Base-by-base conservation (phyloP, 2,797 vertebrate species). In the Halcyon smyrnensis region DNA sequence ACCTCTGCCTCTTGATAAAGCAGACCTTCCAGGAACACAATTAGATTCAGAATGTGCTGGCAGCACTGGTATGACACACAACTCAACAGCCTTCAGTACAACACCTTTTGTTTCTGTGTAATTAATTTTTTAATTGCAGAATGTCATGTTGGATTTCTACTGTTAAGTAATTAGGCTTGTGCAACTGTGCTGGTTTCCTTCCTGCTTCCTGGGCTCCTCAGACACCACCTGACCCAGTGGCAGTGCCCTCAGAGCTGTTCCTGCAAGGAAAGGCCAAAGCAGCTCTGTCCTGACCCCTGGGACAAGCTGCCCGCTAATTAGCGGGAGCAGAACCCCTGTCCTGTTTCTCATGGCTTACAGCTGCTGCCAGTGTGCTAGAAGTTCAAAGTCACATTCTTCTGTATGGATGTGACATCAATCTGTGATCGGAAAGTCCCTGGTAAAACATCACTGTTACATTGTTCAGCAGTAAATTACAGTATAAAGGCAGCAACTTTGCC, bases 211-310 rank as follows among this genome's bases (percentile, higher is more conserved):
- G 73, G n/a, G 37, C 32, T 41, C 18, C 41, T 20, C 24, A 30
- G 50, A 27, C 27, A 27, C 4, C 23, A 30, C 84, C 50, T 68
- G 41, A 21, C 17, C 21, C 2, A 0, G 16, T 12, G 12, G 70
- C 34, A 43, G 37, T 48, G 57, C 20, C 41, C 60, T 51, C 46
- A 59, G 30, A 67, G 79, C 45, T 63, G 19, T 32, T 80, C 28
- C 80, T 78, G 28, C 45, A 64, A 48, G 92, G 21, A 34, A 17
- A 23, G 60, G 57, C 46, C 36, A 6, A 36, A 83, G 54, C 51
- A 54, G 51, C 73, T 69, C 71, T 62, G 24, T 8, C n/a, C 21
- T 45, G 30, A 16, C 34, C 39, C 34, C 8, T 0, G 0, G 32
- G 63, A 39, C 60, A 73, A 25, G 28, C 34, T 85, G 19, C 43